Percentiles rank a stretch among this genome's conserved stretches.
Conservation (phyloP, 2,113 vertebrate species). For the Trinectes maculatus region DNA sequence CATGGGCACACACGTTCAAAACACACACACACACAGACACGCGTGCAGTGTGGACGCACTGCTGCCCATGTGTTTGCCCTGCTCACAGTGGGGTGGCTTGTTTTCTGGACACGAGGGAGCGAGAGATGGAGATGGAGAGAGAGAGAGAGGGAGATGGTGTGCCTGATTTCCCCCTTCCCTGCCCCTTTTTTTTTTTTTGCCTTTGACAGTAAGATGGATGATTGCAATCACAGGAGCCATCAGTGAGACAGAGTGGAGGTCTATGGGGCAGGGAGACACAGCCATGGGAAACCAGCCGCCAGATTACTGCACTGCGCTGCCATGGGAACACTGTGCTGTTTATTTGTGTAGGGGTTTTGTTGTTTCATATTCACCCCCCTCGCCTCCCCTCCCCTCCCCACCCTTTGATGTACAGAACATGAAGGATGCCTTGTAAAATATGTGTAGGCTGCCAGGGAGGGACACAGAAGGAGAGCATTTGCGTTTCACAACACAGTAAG, state of each 20-base stretch:
- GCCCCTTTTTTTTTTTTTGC: constrained; percentile 53
- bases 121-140: constrained; percentile 55
- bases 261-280: constrained; percentile 78
- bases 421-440: constrained; percentile 62
- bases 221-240: constrained; percentile 84
- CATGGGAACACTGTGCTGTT: constrained; percentile 77
- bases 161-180: constrained; percentile 75
- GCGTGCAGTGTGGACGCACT: constrained; percentile 31
- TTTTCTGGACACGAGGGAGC: constrained; percentile 76
- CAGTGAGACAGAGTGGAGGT: constrained; percentile 80
- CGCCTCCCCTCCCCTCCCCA: not conserved
- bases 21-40: constrained; percentile 20
- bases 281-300: constrained; percentile 82
- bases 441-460: constrained; percentile 19
- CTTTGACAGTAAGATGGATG: constrained; percentile 85
- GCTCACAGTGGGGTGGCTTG: constrained; percentile 74
- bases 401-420: constrained; percentile 64
- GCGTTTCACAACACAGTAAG: constrained; percentile 41
- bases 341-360: constrained; percentile 71
- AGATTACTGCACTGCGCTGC: constrained; percentile 77
- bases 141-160: constrained; percentile 64
- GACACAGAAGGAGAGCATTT: constrained; percentile 31
- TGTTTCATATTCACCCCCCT: constrained; percentile 67
- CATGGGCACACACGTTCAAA: constrained; percentile 30
- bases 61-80: constrained; percentile 53